phyloP scores from a whole-genome alignment of 2,797 vertebrate species.

The Anolis apletophallus region DNA sequence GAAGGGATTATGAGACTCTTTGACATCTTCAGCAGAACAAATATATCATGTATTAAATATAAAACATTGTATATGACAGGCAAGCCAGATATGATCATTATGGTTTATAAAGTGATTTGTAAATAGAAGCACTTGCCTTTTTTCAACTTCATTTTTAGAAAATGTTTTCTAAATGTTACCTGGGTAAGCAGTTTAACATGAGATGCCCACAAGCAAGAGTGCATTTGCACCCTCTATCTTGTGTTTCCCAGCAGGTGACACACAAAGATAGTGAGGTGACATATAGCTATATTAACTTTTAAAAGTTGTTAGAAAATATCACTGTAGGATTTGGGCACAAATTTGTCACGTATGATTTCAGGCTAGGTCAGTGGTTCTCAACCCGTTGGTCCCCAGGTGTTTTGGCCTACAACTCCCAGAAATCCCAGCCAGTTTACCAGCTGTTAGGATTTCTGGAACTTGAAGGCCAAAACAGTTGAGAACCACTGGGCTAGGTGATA shows the following conservation, averaged over 20 bases:
- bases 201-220: too few relatives aligned
- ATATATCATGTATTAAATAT: constrained; percentile 36
- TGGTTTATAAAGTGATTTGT: background rate
- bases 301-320: background rate
- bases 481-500: too few relatives aligned
- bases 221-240: too few relatives aligned
- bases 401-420: too few relatives aligned
- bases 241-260: too few relatives aligned
- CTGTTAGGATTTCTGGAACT: too few relatives aligned
- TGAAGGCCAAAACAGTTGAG: too few relatives aligned
- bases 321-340: background rate
- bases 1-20: constrained; percentile 45
- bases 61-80: background rate
- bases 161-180: background rate
- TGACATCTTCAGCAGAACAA: constrained; percentile 26
- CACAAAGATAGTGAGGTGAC: too few relatives aligned
- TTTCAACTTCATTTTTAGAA: background rate
- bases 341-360: background rate
- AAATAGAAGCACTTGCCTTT: background rate
- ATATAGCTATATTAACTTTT: background rate
- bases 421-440: too few relatives aligned
- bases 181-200: constrained; percentile 11
- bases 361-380: too few relatives aligned
- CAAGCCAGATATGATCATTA: background rate
- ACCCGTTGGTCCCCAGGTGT: too few relatives aligned